Conservation (phyloP, 2,797 vertebrate genomes). For the Smutsia temminckii region DNA sequence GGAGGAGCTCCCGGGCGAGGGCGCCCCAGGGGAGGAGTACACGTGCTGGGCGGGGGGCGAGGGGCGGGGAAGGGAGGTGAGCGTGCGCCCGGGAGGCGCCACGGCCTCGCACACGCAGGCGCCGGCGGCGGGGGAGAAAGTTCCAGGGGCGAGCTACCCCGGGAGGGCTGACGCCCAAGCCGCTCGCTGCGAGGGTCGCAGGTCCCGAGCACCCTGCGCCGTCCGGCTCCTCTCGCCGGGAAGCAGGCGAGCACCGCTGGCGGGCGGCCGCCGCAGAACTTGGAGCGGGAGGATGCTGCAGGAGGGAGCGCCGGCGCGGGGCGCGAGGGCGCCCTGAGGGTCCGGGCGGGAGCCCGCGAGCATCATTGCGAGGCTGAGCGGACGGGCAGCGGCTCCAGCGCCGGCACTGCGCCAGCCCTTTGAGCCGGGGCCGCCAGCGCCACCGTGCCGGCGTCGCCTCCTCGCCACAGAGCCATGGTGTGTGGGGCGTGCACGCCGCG, state of each 20-base stretch:
- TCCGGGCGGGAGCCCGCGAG: background rate
- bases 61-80: constrained; percentile 52
- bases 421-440: constrained; percentile 50
- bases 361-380: background rate
- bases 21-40: constrained; percentile 62
- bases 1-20: background rate
- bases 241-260: background rate
- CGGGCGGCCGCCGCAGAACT: constrained; percentile 49
- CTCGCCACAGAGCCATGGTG: constrained; percentile 71
- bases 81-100: constrained; percentile 63
- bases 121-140: constrained; percentile 79
- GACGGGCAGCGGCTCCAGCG: constrained; percentile 42
- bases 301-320: background rate
- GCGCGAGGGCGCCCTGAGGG: constrained; percentile 60
- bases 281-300: constrained; percentile 49
- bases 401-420: constrained; percentile 67
- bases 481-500: constrained; percentile 64
- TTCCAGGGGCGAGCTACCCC: constrained; percentile 63
- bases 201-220: background rate
- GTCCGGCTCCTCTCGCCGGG: background rate
- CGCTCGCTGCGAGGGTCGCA: background rate
- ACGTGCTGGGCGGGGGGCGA: constrained; percentile 58
- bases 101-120: constrained; percentile 67
- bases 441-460: constrained; percentile 57
- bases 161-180: background rate